Conservation (phyloP, 92 coral and sea anemone species). For the Paramuricea clavata region DNA sequence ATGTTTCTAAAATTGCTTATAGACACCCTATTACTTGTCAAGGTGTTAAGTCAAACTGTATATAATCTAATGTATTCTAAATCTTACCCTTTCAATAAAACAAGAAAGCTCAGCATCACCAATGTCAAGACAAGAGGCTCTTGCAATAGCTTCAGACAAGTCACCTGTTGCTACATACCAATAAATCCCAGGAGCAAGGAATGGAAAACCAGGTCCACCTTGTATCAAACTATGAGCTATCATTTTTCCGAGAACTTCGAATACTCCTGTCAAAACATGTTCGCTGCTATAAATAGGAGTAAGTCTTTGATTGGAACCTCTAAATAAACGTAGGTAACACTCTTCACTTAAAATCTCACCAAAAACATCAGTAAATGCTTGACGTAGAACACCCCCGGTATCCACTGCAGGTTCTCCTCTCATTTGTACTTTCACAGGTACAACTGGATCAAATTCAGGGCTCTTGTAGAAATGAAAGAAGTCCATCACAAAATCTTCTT, state of each 20-base stretch:
- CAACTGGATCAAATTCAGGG: not conserved
- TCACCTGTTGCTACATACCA: slow-evolving; percentile 52
- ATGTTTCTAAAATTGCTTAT: too few species aligned
- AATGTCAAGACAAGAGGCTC: slow-evolving; percentile 55
- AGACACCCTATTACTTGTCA: too few species aligned
- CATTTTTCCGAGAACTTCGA: slow-evolving; percentile 50
- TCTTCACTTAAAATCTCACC: slow-evolving; percentile 43
- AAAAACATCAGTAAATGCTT: slow-evolving; percentile 58
- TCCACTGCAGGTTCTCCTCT: slow-evolving; percentile 67
- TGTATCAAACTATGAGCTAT: slow-evolving; percentile 48
- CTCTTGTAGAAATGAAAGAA: not conserved
- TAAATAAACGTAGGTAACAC: slow-evolving; percentile 36
- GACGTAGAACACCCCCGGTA: slow-evolving; percentile 58
- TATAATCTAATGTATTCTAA: not conserved
- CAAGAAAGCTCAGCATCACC: slow-evolving; percentile 45
- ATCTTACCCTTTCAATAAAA: slow-evolving; percentile 53
- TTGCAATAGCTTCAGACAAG: slow-evolving; percentile 50
- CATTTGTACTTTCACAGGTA: slow-evolving; percentile 43
- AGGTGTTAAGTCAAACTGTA: too few species aligned
- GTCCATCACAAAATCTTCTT: not conserved
- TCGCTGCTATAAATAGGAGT: slow-evolving; percentile 49
- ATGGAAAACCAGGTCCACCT: slow-evolving; percentile 54
- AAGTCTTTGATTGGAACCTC: slow-evolving; percentile 34
- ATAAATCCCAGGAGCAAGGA: slow-evolving; percentile 47
- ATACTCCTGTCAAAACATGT: slow-evolving; percentile 23